Conservation (phyloP, 2,113 vertebrate species). For the Boleophthalmus pectinirostris region DNA sequence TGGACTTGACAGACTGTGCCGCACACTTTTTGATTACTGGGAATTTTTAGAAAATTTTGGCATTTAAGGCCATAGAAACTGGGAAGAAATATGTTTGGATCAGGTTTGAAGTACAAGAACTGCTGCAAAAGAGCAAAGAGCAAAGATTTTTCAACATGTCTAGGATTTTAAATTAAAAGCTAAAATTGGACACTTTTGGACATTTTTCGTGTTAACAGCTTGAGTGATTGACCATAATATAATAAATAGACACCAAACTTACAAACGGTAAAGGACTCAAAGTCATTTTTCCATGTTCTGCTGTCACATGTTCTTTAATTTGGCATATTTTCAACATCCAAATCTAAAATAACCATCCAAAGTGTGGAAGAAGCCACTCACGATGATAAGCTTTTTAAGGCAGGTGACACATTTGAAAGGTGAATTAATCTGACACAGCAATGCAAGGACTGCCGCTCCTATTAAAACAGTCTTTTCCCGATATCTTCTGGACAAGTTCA, state of each 20-base stretch:
- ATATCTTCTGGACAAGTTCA: constrained; percentile 18
- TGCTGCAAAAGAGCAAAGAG: neutral
- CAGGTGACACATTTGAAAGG: constrained; percentile 12
- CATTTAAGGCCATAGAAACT: neutral
- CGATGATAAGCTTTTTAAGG: neutral
- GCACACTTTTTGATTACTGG: constrained; percentile 1
- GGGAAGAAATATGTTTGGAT: neutral
- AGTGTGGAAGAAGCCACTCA: neutral
- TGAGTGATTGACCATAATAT: neutral
- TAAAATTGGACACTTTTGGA: neutral
- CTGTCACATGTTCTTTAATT: neutral
- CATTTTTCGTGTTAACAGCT: neutral
- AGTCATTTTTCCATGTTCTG: neutral
- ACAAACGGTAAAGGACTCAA: neutral
- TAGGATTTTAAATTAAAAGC: neutral
- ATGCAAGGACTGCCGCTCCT: constrained; percentile 7
- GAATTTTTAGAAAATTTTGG: neutral
- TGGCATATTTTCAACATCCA: neutral
- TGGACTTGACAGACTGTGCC: neutral
- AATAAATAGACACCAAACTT: neutral
- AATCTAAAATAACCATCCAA: neutral
- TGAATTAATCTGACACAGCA: neutral
- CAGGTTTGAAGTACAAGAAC: neutral
- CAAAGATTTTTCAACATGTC: constrained; percentile 4
- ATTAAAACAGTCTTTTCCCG: constrained; percentile 27